Base-by-base conservation (phyloP, 1,140 invertebrate species). In the Hesperophylax magnus region DNA sequence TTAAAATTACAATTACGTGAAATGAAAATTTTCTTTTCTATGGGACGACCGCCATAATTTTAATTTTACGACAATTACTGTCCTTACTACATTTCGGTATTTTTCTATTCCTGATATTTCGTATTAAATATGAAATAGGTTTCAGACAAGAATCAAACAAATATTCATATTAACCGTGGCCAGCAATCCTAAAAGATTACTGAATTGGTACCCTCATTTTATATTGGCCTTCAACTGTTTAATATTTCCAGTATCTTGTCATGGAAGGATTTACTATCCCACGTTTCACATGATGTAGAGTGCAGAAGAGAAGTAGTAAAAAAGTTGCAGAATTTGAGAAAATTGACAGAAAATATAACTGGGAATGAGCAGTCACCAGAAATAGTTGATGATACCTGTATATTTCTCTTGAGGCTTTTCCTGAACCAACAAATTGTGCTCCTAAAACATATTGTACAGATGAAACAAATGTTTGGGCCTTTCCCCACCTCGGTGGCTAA, bases 381-480 rank as follows among this genome's bases (percentile, higher is more conserved):
- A 77, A 86, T 92, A 14, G 87, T 93, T 31, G 92, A 94, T 85
- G 93, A 94, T 86, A 91, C 93, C 56, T 87, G 91, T 27, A 88
- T 94, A 5, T 92, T 92, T 82, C 84, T 92, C 5, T 87, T 95
- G 53, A 87, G 91, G 79, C 86, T 94, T 81, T 93, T 95, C 78
- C 87, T 93, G 11, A 87, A 92, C 81, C 90, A 93, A 58, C 90
- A 91, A 78, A 87, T 91, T 78, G 90, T 94, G 7, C 90, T 91
- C 77, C 87, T 91, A 6, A 91, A 90, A 77, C 91, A 91, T 86
- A 84, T 89, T 20, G 87, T 88, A 47, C 84, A 90, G 84, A 88
- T 93, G 58, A 90, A 90, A 71, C 91, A 91, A 85, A 92, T 89
- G 80, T 91, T 92, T 87, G 92, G 92, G 2, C 86, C 87, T 80